Evolutionary conservation across 1,140 invertebrate genomes (phyloP), one percentile per base, ranked within the genome.

Genomic region (Acromyrmex heyeri): DNA sequence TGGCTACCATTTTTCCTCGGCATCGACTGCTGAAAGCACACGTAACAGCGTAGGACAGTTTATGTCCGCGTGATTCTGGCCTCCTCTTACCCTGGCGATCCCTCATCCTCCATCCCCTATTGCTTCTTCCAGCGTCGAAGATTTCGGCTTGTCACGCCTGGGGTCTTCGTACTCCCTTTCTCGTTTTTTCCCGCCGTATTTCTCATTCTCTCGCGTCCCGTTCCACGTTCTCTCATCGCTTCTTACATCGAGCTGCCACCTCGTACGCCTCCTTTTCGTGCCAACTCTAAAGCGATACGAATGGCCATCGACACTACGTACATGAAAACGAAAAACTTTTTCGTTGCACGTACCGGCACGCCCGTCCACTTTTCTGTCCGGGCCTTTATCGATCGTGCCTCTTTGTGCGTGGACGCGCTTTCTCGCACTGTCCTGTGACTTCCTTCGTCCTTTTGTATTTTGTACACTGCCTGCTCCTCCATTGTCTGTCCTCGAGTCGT

Each of bases 1-100:
- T 87, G 88, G 78, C 88, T 59, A 76, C 88, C 88, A 90, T 90
- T 90, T 90, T 90, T 90, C 89, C 86, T 90, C 78, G 85, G 85
- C 85, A 87, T 83, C 88, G 88, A 50, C 59, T 88, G 88, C 67
- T 89, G 88, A 90, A 90, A 90, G 88, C 83, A 86, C 88, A 89
- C 87, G 88, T 89, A 89, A 89, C 87, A 87, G 70, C 62, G 67
- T 79, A 90, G 88, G 86, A 90, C 88, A 86, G 82, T 90, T 90
- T 90, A 90, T 90, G 89, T 90, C 88, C 83, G 86, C 86, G 78
- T 90, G 89, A 90, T 90, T 85, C 86, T 72, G 8, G 72, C 53
- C 53, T 67, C 61, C 55, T 57, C 27, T 57, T 10, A 12, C 27
- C 8, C 16, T 14, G 1, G 5, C 53, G 24, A 65, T 59, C n/a